These are phyloP conservation scores for Callaeas wilsoni DNA, from an alignment of 2,113 vertebrate species.

Conservation along the genomic window DNA sequence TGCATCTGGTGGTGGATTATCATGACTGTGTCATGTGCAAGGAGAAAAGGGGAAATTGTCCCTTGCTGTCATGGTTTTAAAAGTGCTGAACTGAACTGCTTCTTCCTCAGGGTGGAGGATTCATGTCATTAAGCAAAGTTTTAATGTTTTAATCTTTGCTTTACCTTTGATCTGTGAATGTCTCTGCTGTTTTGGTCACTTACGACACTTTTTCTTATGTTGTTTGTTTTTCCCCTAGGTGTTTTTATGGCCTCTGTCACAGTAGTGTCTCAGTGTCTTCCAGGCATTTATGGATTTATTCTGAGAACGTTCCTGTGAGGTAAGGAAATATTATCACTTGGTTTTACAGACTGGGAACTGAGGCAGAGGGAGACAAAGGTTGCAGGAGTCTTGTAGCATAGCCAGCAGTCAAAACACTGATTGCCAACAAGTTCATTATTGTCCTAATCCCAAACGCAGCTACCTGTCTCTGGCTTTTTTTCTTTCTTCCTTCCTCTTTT, in stretches of 20 bases:
- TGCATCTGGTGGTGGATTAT: neutral
- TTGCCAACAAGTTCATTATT: neutral
- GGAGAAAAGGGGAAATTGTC: neutral
- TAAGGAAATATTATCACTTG: neutral
- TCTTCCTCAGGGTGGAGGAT: neutral
- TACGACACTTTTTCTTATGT: neutral
- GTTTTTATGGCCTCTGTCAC: constrained; percentile 61
- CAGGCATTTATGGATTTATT: constrained; percentile 63
- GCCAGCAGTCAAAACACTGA: neutral
- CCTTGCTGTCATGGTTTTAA: neutral
- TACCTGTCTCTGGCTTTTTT: neutral
- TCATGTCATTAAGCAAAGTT: neutral
- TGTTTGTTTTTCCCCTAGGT: neutral
- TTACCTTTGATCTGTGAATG: neutral
- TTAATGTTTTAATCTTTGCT: neutral
- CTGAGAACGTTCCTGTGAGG: constrained; percentile 62
- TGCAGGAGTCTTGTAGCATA: neutral
- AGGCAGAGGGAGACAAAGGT: neutral
- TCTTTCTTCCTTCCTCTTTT: neutral
- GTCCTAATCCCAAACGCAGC: neutral
- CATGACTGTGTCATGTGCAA: rapidly evolving
- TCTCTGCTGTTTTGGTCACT: neutral
- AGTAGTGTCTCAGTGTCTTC: constrained; percentile 52
- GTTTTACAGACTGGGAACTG: neutral
- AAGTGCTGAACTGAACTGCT: neutral